These are phyloP conservation scores for Menura novaehollandiae DNA, from an alignment of 2,113 vertebrate species.

Conservation along the genomic window DNA sequence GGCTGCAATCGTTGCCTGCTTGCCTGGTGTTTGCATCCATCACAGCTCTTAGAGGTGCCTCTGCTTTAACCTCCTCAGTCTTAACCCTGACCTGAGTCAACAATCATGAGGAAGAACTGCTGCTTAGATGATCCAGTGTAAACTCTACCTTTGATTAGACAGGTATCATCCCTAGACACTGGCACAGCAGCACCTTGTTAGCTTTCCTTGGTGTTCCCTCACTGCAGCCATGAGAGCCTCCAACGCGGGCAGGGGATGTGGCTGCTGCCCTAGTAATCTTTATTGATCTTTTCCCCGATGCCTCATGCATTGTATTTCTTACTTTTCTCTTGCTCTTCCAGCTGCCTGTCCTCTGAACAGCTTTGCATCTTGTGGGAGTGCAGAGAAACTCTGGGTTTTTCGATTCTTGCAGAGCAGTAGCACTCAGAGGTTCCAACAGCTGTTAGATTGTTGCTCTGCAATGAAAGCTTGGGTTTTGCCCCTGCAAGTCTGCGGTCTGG, in stretches of 20 bases:
- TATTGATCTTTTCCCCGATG: conserved; percentile 42
- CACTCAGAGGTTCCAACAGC: background rate
- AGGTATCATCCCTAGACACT: background rate
- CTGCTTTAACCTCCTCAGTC: conserved; percentile 34
- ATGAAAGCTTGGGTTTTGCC: background rate
- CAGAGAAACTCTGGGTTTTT: background rate
- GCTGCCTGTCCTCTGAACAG: background rate
- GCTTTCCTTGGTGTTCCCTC: conserved; percentile 9
- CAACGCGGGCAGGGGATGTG: background rate
- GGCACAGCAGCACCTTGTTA: background rate
- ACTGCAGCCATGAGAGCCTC: background rate
- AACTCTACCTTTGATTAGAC: conserved; percentile 47
- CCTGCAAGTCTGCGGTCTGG: background rate
- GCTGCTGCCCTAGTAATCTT: conserved; percentile 50
- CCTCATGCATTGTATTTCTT: background rate
- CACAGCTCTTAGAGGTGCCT: background rate
- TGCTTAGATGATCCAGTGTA: conserved; percentile 34
- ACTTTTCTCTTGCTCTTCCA: background rate
- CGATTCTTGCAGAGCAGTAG: background rate
- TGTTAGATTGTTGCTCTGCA: background rate
- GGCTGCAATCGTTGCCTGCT: background rate
- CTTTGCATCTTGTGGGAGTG: background rate
- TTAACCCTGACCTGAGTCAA: conserved; percentile 50
- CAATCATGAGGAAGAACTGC: background rate
- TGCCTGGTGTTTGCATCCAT: conserved; percentile 17